phyloP scores from a whole-genome alignment of 2,888 invertebrate species.

The Cryptops parisi region DNA sequence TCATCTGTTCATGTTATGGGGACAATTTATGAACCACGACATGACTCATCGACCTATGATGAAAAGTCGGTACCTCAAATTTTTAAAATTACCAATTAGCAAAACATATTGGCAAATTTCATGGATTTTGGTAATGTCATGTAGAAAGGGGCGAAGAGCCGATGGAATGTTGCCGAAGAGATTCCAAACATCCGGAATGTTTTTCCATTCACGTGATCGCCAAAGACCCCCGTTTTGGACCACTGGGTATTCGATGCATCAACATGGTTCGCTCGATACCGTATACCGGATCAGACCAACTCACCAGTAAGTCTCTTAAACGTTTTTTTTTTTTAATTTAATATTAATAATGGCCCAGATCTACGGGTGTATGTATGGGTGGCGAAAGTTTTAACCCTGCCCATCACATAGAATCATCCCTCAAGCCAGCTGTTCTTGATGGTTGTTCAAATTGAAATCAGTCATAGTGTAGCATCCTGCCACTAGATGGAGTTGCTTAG shows the following conservation, averaged over 20 bases:
- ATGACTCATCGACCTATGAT: constrained; percentile 13
- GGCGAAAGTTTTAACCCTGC: no score
- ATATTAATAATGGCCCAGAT: no score
- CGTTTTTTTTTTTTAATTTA: no score
- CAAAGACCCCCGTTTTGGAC: constrained; percentile 10
- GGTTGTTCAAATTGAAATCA: no score
- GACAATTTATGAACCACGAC: constrained; percentile 35
- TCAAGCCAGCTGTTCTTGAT: no score
- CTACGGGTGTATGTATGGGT: no score
- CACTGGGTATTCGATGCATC: not conserved
- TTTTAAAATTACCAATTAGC: no score
- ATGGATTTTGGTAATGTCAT: not conserved
- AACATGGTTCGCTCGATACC: constrained; percentile 8
- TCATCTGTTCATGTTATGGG: constrained; percentile 86
- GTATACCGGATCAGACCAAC: not conserved
- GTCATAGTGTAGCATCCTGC: no score
- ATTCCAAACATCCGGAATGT: constrained; percentile 9
- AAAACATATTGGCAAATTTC: not conserved
- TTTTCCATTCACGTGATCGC: constrained; percentile 5
- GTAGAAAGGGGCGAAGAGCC: constrained; percentile 1
- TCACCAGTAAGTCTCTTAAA: not conserved
- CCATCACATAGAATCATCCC: no score
- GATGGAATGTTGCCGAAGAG: not conserved
- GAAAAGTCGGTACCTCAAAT: not conserved
- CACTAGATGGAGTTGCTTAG: no score